Base-by-base conservation (phyloP, 2,888 invertebrate species). In the Torymus auratus region DNA sequence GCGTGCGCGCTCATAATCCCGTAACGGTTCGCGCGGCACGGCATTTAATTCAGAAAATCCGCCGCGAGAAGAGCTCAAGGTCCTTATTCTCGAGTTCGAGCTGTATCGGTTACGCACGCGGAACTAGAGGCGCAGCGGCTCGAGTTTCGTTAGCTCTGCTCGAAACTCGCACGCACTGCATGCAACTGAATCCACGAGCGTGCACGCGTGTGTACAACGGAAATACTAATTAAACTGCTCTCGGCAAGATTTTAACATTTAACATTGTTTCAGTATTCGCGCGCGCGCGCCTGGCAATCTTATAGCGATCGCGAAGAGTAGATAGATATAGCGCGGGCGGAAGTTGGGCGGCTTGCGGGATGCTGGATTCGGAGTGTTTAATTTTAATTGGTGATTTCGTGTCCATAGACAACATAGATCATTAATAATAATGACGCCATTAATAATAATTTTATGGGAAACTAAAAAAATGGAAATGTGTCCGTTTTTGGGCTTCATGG, bases 191-290 rank as follows among this genome's bases (percentile, higher is more conserved):
- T 28, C 28, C 28, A 28, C 28, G 28, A 28, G 28, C 28, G 3
- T 28, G 3, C 28, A 2, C 28, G 28, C 28, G 65, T 2, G 12
- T 53, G 58, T 14, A 11, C 55, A 52, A 77, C 73, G 69, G 69
- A 73, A 77, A 73, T 77, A 73, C 73, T 77, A 81, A 77, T 81
- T 69, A 77, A 81, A 77, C 62, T 58, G 64, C 28, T 76, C 41
- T 60, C 5, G 28, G 4, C 53, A 7, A 58, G 68, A 77, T 81
- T 77, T 72, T 69, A 73, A 14, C 15, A 14, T 77, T 72, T 69
- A 73, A 14, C 15, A 14, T 74, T 65, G 52, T 73, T 53, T 58
- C 60, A 77, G 61, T 53, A 50, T n/a, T n/a, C n/a, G n/a, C 60
- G 58, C 5, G 52, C 17, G 4, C 12, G 28, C 28, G 28, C 7